Conservation (phyloP, 2,113 vertebrate species). For the Elephantulus edwardii region DNA sequence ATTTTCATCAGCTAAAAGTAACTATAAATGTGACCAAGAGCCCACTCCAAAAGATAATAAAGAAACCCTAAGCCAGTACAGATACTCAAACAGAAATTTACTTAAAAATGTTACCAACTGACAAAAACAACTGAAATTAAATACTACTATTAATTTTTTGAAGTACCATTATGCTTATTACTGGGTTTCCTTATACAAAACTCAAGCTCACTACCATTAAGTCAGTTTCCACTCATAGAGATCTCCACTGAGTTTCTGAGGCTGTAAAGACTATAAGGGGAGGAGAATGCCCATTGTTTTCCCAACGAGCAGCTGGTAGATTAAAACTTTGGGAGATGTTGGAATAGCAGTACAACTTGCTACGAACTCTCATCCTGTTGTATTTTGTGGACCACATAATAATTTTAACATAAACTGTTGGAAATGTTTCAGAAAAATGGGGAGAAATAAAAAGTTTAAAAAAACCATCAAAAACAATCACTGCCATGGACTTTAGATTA, state of each 20-base stretch:
- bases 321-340: no score
- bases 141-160: background rate
- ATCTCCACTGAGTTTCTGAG: no score
- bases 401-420: conserved; percentile 36
- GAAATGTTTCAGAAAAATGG: conserved; percentile 40
- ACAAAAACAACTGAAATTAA: conserved; percentile 11
- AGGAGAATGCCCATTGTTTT: no score
- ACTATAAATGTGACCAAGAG: background rate
- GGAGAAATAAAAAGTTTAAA: no score
- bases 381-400: conserved; percentile 9
- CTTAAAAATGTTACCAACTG: conserved; percentile 44
- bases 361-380: no score
- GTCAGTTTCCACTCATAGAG: no score
- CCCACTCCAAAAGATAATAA: conserved; percentile 10
- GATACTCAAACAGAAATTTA: conserved; percentile 30
- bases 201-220: no score
- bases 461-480: background rate
- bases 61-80: background rate
- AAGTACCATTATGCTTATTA: conserved; percentile 1
- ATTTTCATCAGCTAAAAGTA: background rate
- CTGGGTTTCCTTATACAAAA: conserved; percentile 7
- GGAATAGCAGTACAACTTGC: no score
- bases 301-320: no score
- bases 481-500: background rate
- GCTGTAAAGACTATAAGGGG: no score